Base-by-base conservation (phyloP, 1,140 invertebrate species). In the Kradibia gibbosae region DNA sequence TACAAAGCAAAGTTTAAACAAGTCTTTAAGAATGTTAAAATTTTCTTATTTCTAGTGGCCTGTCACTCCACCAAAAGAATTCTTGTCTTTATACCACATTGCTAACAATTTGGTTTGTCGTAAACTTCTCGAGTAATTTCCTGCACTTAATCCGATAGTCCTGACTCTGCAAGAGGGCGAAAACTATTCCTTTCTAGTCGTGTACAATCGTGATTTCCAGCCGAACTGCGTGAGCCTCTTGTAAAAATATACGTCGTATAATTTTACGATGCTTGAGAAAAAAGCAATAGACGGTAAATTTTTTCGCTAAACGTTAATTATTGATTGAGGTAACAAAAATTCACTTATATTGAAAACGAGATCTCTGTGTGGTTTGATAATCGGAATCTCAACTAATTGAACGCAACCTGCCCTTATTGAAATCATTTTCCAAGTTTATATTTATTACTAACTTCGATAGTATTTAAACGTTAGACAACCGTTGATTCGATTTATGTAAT, bases 51-150 rank as follows among this genome's bases (percentile, higher is more conserved):
- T 65, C 60, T 13, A 36, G 28, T 20, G 34, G 11, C 60, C 60
- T 31, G 34, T 65, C 60, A 65, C 31, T 65, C 22, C 17, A 65
- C 31, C 13, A 25, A 65, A 17, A 17, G 36, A 65, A 65, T 65
- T 34, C 28, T 65, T 22, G 60, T 65, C 60, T 34, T 62, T 48
- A 48, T 39, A 17, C 28, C 11, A 36, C 62, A 67, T 67, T 67
- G 13, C 62, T 22, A 22, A 67, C 62, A 39, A 67, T 67, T 39
- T 39, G 17, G 34, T 39, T 39, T 28, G 62, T 22, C 34, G 34
- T 67, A 67, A 67, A 67, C 62, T 67, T 67, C 62, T 67, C 34
- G 17, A 67, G 34, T 67, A 67, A 67, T 67, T 39, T 39, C 62
- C 62, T 67, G 17, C 34, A 39, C 17, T 39, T n/a, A 67, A 67